Evolutionary conservation across 2,113 vertebrate genomes (phyloP).

Genomic region (Bos indicus): DNA sequence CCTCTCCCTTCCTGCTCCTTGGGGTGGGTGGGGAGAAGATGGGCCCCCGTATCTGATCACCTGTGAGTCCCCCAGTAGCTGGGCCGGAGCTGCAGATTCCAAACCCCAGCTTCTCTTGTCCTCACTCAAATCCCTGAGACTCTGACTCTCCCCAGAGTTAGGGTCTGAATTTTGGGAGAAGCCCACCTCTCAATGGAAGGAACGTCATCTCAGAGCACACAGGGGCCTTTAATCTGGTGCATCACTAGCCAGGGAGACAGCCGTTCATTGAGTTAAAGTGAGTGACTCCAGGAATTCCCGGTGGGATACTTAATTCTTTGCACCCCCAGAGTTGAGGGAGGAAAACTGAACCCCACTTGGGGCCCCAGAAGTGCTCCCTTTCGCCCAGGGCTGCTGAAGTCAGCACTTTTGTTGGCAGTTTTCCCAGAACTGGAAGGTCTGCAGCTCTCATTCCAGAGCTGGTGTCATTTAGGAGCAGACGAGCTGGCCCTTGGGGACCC

Average conservation of each 20-base stretch:
- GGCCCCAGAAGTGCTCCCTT: neutral
- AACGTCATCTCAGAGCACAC: neutral
- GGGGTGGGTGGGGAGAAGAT: accelerated
- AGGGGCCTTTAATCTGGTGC: accelerated
- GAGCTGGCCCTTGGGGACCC: neutral
- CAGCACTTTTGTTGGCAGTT: neutral
- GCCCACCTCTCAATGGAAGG: neutral
- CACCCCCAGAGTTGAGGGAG: neutral
- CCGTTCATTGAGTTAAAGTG: neutral
- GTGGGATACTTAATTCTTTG: neutral
- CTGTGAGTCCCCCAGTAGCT: neutral
- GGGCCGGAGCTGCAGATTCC: accelerated
- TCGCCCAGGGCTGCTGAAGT: neutral
- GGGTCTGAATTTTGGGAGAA: neutral
- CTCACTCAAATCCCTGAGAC: neutral
- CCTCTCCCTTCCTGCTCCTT: neutral
- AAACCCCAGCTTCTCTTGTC: neutral
- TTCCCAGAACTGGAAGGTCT: neutral
- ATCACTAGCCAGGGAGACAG: neutral
- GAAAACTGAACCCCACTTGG: neutral
- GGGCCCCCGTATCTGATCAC: too few species aligned
- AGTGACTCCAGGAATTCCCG: neutral
- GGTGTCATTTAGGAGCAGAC: accelerated
- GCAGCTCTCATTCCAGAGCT: neutral
- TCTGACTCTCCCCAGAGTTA: neutral